Evolutionary conservation across 2,113 vertebrate species (phyloP).

Genomic region (Podarcis raffonei): DNA sequence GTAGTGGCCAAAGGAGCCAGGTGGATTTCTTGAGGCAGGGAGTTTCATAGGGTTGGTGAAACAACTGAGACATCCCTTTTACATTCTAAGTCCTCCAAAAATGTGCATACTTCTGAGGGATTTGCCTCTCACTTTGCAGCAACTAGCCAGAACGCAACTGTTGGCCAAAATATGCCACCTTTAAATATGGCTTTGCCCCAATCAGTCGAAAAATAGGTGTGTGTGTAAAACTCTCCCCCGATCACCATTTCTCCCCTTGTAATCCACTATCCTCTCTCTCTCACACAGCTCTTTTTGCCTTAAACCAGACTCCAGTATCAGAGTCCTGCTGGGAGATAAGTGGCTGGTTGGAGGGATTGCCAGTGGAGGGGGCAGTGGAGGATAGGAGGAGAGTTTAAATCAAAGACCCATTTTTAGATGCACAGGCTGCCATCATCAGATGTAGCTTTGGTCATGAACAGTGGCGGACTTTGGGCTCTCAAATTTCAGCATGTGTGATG

Average conservation of each 20-base stretch:
- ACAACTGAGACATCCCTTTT: not conserved
- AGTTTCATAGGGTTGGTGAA: not conserved
- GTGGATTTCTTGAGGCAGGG: not conserved
- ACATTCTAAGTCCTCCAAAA: not conserved
- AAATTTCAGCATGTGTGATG: too few relatives aligned
- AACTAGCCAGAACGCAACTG: not conserved
- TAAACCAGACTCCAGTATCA: not conserved
- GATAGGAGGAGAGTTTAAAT: not conserved
- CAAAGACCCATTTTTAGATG: not conserved
- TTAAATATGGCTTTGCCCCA: not conserved
- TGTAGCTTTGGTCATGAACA: not conserved
- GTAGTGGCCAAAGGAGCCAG: not conserved
- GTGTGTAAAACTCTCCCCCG: not conserved
- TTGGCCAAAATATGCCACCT: not conserved
- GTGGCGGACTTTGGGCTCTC: too few relatives aligned
- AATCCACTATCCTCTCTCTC: not conserved
- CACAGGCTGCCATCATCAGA: not conserved
- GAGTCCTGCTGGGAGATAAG: too few relatives aligned
- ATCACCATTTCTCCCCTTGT: not conserved
- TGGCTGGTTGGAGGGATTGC: not conserved
- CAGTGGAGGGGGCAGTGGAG: not conserved
- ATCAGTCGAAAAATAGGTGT: not conserved
- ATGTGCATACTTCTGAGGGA: not conserved
- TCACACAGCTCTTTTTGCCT: too few relatives aligned
- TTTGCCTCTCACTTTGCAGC: not conserved